phyloP scores from a whole-genome alignment of 2,888 invertebrate genomes.

The Papilio demoleus region DNA sequence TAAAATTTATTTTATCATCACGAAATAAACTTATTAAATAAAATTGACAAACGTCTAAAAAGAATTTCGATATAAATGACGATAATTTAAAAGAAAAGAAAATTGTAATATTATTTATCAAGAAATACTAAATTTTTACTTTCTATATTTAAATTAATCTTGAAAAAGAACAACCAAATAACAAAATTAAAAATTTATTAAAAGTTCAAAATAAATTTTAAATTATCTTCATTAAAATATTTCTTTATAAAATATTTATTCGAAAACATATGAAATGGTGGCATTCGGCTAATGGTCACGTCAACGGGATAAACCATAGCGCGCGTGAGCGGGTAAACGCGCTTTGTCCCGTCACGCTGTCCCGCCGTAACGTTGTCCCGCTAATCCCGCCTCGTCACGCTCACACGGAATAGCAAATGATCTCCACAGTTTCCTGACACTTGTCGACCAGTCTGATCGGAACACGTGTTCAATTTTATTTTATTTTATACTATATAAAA shows the following conservation, averaged over 20 bases:
- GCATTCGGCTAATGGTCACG: slow-evolving; percentile 22
- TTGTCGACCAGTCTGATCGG: neutral
- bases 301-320: neutral
- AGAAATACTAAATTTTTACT: too few relatives aligned
- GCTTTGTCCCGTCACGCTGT: slow-evolving; percentile 22
- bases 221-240: neutral
- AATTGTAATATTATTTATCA: too few relatives aligned
- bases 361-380: slow-evolving; percentile 28
- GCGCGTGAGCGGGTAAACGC: slow-evolving; percentile 27
- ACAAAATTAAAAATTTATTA: too few relatives aligned
- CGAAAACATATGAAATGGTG: slow-evolving; percentile 1
- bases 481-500: too few relatives aligned
- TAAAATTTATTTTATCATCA: too few relatives aligned
- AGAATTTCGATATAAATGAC: too few relatives aligned
- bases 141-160: too few relatives aligned
- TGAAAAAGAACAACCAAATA: too few relatives aligned
- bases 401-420: slow-evolving; percentile 46
- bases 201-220: neutral
- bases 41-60: too few relatives aligned
- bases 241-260: neutral
- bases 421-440: slow-evolving; percentile 29
- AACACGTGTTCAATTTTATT: neutral
- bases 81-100: too few relatives aligned
- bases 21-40: too few relatives aligned
- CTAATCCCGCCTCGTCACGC: slow-evolving; percentile 37